These are phyloP conservation scores for Naja naja DNA, from an alignment of 2,113 vertebrate species.

Conservation along the genomic window DNA sequence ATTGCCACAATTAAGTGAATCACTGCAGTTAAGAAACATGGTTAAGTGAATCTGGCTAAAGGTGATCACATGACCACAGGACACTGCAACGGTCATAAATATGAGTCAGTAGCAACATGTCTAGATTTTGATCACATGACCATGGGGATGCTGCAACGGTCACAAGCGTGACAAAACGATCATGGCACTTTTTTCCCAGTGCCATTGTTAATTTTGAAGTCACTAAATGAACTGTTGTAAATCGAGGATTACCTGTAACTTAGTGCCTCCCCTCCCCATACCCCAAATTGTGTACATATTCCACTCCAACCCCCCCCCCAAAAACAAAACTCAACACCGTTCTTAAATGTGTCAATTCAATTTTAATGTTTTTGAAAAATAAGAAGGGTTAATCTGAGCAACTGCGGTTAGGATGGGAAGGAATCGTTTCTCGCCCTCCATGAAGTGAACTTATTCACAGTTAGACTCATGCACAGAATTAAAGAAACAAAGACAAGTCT, in stretches of 20 bases:
- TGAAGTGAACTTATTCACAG: conserved; percentile 60
- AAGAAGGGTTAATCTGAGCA: conserved; percentile 64
- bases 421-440: conserved; percentile 49
- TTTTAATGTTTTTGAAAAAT: conserved; percentile 67
- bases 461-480: conserved; percentile 64
- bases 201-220: background rate
- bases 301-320: background rate
- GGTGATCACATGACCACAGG: background rate
- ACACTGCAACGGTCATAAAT: background rate
- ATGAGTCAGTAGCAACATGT: background rate
- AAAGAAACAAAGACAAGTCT: conserved; percentile 36
- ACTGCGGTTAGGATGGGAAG: conserved; percentile 64
- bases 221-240: background rate
- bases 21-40: background rate
- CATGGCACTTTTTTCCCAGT: background rate
- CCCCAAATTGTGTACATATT: background rate
- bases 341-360: conserved; percentile 65
- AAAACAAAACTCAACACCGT: conserved; percentile 35
- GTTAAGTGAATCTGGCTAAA: background rate
- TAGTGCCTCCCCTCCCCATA: background rate
- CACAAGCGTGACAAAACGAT: background rate
- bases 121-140: background rate
- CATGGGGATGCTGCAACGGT: background rate
- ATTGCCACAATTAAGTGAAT: background rate
- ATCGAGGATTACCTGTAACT: background rate